Evolutionary conservation across 1,140 invertebrate species (phyloP).

Genomic region (Centruroides sculpturatus): DNA sequence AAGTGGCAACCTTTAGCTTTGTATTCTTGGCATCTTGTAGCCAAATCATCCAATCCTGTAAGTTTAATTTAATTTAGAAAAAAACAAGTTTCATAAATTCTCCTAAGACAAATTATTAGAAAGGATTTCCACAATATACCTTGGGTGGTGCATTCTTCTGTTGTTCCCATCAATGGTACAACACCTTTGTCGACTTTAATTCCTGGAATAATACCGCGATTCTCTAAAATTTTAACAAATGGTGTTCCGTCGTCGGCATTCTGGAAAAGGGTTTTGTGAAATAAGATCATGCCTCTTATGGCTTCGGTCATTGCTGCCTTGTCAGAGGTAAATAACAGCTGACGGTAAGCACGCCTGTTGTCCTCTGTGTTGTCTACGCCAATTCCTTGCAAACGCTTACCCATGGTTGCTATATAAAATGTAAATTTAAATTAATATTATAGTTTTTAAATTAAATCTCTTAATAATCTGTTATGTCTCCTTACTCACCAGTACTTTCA

Average conservation of each 20-base stretch:
- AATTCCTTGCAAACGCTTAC: conserved; percentile 63
- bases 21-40: conserved; percentile 88
- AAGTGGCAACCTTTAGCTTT: conserved; percentile 97
- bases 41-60: conserved; percentile 79
- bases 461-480: not conserved
- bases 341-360: conserved; percentile 60
- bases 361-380: conserved; percentile 55
- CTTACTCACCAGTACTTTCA: conserved; percentile 34
- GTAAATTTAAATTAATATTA: not conserved
- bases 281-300: conserved; percentile 85
- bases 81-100: too few relatives aligned
- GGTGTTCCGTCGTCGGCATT: conserved; percentile 72
- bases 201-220: conserved; percentile 74
- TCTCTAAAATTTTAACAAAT: conserved; percentile 62
- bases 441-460: not conserved
- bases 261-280: conserved; percentile 96
- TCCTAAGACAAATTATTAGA: too few relatives aligned
- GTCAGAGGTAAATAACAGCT: conserved; percentile 82
- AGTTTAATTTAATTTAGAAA: not conserved
- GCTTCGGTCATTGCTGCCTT: conserved; percentile 42
- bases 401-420: conserved; percentile 49
- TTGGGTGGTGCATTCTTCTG: conserved; percentile 91
- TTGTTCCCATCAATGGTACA: conserved; percentile 71
- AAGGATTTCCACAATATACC: conserved; percentile 26
- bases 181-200: conserved; percentile 88